A percentile compares a stretch with the other conserved stretches of the same genome.
Evolutionary conservation across 2,113 vertebrate genomes (phyloP).

Genomic region (Gasterosteus nipponicus): DNA sequence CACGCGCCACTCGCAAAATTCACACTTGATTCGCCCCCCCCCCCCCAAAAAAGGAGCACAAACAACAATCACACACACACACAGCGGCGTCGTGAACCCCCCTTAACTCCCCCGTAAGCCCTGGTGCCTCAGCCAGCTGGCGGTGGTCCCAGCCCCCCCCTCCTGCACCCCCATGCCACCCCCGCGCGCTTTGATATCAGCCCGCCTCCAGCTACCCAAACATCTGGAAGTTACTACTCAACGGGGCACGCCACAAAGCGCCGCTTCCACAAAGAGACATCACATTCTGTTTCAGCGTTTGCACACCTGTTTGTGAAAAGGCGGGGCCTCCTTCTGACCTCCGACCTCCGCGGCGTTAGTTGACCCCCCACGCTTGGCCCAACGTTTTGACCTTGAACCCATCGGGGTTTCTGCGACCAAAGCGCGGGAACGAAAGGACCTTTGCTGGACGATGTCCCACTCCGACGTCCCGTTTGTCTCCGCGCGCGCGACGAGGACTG

Average conservation of each 20-base stretch:
- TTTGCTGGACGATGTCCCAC: constrained; percentile 30
- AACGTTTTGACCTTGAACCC: too few species aligned
- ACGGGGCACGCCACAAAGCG: constrained; percentile 77
- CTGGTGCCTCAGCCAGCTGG: constrained; percentile 80
- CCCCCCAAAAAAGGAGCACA: constrained; percentile 4
- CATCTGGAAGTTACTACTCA: constrained; percentile 86
- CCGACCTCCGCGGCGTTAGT: too few species aligned
- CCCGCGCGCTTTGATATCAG: constrained; percentile 79
- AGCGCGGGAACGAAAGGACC: constrained; percentile 17
- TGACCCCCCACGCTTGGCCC: too few species aligned
- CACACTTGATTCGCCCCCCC: constrained; percentile 42
- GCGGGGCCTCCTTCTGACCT: constrained; percentile 10
- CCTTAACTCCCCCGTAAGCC: constrained; percentile 64
- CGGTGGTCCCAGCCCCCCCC: constrained; percentile 65
- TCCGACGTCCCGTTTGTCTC: constrained; percentile 11
- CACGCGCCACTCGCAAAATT: constrained; percentile 52
- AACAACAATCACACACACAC: constrained; percentile 45
- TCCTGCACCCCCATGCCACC: constrained; percentile 67
- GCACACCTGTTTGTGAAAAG: constrained; percentile 34
- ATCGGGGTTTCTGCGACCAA: not conserved
- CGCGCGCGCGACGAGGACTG: constrained; percentile 21
- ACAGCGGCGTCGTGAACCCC: constrained; percentile 31
- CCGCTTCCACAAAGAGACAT: constrained; percentile 82
- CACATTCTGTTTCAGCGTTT: constrained; percentile 69
- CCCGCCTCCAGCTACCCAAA: constrained; percentile 80